Percentiles rank a stretch among this genome's conserved stretches.
Evolutionary conservation across 2,888 invertebrate genomes (phyloP).

Genomic region (Omphaloscelis lunosa): DNA sequence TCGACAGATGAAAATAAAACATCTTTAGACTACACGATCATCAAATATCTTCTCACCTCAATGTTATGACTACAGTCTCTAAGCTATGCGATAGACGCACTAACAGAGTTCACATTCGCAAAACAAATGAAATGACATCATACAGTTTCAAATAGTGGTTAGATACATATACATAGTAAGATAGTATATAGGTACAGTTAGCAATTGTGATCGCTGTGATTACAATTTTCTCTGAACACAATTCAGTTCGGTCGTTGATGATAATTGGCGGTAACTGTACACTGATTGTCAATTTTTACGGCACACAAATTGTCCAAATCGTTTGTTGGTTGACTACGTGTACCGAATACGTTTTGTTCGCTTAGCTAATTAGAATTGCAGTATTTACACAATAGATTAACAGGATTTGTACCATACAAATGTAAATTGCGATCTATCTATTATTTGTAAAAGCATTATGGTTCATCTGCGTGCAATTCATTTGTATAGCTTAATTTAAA

Average conservation of each 20-base stretch:
- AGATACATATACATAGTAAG: neutral
- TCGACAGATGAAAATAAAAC: constrained; percentile 1
- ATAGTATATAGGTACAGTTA: constrained; percentile 30
- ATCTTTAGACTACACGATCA: constrained; percentile 6
- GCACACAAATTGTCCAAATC: constrained; percentile 19
- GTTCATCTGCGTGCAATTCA: neutral
- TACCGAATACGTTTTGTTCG: constrained; percentile 27
- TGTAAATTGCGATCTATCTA: constrained; percentile 12
- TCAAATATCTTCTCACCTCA: constrained; percentile 13
- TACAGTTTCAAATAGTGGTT: constrained; percentile 1
- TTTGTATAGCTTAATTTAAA: neutral
- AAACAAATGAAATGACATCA: constrained; percentile 50
- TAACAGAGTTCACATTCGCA: constrained; percentile 16
- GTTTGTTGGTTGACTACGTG: constrained; percentile 34
- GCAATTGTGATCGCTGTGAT: constrained; percentile 30
- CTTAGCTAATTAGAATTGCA: constrained; percentile 28
- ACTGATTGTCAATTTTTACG: constrained; percentile 55
- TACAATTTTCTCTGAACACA: constrained; percentile 36
- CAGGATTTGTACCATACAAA: neutral
- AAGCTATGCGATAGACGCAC: constrained; percentile 21
- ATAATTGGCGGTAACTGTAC: constrained; percentile 49
- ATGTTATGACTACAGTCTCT: constrained; percentile 46
- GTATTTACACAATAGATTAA: constrained; percentile 19
- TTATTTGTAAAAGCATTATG: constrained; percentile 10
- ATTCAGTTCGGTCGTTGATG: constrained; percentile 27